These are phyloP conservation scores for Enteromius radiatus DNA, from an alignment of 2,797 vertebrate genomes.

Conservation along the genomic window DNA sequence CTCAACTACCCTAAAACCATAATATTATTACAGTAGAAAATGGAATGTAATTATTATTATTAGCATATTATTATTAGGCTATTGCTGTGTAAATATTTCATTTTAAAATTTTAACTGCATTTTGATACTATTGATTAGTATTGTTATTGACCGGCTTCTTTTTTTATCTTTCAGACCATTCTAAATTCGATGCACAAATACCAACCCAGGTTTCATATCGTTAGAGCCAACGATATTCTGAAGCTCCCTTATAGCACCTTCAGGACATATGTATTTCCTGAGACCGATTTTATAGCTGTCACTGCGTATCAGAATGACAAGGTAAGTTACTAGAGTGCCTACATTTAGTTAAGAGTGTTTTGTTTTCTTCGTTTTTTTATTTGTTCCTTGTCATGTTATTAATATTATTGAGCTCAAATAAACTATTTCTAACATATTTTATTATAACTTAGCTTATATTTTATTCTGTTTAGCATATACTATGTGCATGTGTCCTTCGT, in stretches of 20 bases:
- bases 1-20: not conserved
- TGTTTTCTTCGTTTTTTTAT: too few relatives aligned
- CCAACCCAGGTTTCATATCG: constrained; percentile 94
- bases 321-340: constrained; percentile 73
- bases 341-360: not conserved
- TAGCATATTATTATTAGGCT: not conserved
- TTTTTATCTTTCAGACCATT: constrained; percentile 83
- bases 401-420: not conserved
- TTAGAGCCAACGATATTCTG: constrained; percentile 92
- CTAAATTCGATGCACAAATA: constrained; percentile 98
- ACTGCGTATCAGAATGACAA: constrained; percentile 98
- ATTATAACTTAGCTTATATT: not conserved
- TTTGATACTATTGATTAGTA: not conserved
- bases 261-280: constrained; percentile 93
- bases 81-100: not conserved
- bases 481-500: not conserved
- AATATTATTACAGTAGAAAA: not conserved
- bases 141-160: not conserved
- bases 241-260: constrained; percentile 96
- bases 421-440: not conserved
- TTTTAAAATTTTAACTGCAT: not conserved
- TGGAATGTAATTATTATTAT: not conserved
- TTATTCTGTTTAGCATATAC: not conserved
- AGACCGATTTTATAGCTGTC: constrained; percentile 96
- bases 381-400: not conserved